Conservation (phyloP, 2,888 invertebrate species). For the Tanytarsus gracilentus region DNA sequence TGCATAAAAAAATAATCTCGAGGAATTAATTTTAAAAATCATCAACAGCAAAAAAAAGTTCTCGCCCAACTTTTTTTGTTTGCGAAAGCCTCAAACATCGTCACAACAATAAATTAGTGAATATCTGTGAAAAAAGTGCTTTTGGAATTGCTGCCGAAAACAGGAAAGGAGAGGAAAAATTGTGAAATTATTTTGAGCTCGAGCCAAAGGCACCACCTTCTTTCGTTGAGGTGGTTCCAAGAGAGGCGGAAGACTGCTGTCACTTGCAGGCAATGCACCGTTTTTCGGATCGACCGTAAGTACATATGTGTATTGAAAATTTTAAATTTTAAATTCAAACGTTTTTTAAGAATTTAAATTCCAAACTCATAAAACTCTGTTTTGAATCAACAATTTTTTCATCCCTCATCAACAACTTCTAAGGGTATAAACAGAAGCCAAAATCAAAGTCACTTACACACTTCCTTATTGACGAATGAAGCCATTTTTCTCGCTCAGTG, state of each 20-base stretch:
- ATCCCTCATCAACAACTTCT: no score
- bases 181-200: slow-evolving; percentile 14
- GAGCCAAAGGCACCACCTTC: slow-evolving; percentile 26
- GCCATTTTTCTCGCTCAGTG: no score
- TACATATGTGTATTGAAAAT: slow-evolving; percentile 32
- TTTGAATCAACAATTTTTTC: no score
- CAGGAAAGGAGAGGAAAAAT: slow-evolving; percentile 1
- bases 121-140: neutral
- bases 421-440: no score
- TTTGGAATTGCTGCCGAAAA: neutral
- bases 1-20: neutral
- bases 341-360: neutral
- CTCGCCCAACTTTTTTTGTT: no score
- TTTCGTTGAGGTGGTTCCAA: slow-evolving; percentile 33
- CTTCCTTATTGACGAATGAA: no score
- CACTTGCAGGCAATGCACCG: slow-evolving; percentile 45
- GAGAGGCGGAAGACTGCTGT: slow-evolving; percentile 38
- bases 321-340: slow-evolving; percentile 16
- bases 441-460: no score
- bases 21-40: no score
- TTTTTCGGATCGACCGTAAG: slow-evolving; percentile 43
- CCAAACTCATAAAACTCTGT: no score
- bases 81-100: no score
- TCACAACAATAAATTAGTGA: slow-evolving; percentile 4
- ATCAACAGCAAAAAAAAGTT: no score